These are phyloP conservation scores for Andrena camellia DNA, from an alignment of 2,888 invertebrate species.

Conservation along the genomic window DNA sequence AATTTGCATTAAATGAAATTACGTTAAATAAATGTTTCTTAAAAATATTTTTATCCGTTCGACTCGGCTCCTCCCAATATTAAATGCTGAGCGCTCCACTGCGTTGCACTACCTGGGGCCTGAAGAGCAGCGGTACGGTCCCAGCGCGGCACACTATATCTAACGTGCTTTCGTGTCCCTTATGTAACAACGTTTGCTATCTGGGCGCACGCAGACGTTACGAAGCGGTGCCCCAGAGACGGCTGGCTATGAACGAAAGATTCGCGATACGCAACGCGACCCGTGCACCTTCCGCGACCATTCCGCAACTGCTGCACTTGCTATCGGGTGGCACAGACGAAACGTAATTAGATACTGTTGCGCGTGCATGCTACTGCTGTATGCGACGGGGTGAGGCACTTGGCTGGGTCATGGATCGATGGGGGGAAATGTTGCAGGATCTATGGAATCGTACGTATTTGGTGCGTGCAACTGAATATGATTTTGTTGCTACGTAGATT, in stretches of 20 bases:
- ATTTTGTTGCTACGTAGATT: too few relatives aligned
- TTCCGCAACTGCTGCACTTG: conserved; percentile 16
- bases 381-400: background rate
- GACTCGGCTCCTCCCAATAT: too few relatives aligned
- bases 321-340: conserved; percentile 21
- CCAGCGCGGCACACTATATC: conserved; percentile 28
- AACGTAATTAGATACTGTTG: conserved; percentile 34
- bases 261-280: conserved; percentile 1
- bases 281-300: conserved; percentile 8
- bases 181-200: conserved; percentile 45
- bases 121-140: conserved; percentile 32
- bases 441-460: too few relatives aligned
- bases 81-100: conserved; percentile 19
- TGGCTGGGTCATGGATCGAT: too few relatives aligned
- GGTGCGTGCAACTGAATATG: too few relatives aligned
- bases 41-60: too few relatives aligned
- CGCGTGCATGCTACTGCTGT: conserved; percentile 7
- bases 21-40: too few relatives aligned
- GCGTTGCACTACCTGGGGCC: conserved; percentile 25
- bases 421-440: too few relatives aligned
- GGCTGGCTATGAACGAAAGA: conserved; percentile 6
- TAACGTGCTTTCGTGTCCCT: conserved; percentile 34
- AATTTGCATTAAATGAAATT: too few relatives aligned
- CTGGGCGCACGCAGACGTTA: conserved; percentile 10
- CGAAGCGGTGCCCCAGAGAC: background rate